Evolutionary conservation across 1,140 invertebrate species (phyloP), one percentile per base, ranked within the genome.

Genomic region (Cotesia typhae): DNA sequence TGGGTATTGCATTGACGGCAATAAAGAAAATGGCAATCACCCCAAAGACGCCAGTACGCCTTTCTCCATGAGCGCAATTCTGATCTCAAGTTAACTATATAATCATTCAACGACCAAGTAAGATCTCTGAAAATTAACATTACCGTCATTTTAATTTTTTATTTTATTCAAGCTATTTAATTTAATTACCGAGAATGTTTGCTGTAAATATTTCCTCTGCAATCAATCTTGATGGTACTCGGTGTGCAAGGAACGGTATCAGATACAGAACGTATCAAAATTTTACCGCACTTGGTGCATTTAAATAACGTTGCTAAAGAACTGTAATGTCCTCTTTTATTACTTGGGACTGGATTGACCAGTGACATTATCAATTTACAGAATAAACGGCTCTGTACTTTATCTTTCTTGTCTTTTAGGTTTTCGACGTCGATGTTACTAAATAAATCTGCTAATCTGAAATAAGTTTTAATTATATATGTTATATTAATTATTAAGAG

Each of bases 1-100:
- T 92, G 91, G 17, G 88, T 89, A 76, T 92, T 91, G 77, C 94
- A 96, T 0, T 90, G 89, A 41, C 88, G 89, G 77, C 95, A 96
- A 67, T 90, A 91, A 6, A 95, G 83, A 84, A 93, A 95, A 84
- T 96, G 94, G 73, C 92, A 92, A 78, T 94, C 91, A 0, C 94
- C 94, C 96, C 96, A 98, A 9, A 98, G 84, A 66, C 93, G 90
- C 96, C 96, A 98, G 85, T 97, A 98, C 0, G 97, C 94, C 80
- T 92, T 93, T 0, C 94, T 87, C 96, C 96, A 98, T 0, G 92
- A 92, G 74, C 93, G 93, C 47, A 96, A 86, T 76, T 95, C 92
- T 6, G 89, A 90, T 78, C 94, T 92, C 17, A 97, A 83, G 73
- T 90, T 89, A 7, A 91, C 81, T 6, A 98, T 91, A 79, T 95